Evolutionary conservation across 2,113 vertebrate genomes (phyloP).

Genomic region (Eublepharis macularius): DNA sequence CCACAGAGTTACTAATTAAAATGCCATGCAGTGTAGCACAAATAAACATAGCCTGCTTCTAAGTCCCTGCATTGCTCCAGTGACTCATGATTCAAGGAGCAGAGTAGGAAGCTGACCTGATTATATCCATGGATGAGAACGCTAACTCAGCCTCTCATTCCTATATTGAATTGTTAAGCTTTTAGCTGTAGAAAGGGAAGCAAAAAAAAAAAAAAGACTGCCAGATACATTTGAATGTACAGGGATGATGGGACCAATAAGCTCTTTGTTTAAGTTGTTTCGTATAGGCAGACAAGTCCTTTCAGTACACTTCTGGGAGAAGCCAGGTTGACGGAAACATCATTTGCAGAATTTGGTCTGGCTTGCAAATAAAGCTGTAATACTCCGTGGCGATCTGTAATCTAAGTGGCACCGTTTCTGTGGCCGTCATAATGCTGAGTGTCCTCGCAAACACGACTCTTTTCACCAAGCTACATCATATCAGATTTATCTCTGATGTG

Average conservation of each 20-base stretch:
- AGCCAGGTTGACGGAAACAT: background rate
- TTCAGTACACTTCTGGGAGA: background rate
- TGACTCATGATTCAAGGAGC: background rate
- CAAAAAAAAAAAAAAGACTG: background rate
- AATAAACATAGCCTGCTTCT: conserved; percentile 36
- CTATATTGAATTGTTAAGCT: conserved; percentile 20
- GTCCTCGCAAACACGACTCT: conserved; percentile 27
- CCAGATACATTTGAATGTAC: conserved; percentile 18
- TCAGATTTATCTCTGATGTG: conserved; percentile 48
- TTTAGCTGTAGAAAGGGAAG: background rate
- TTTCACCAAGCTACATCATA: conserved; percentile 53
- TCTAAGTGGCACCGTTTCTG: conserved; percentile 43
- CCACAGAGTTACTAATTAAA: conserved; percentile 68
- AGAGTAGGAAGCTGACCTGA: conserved; percentile 24
- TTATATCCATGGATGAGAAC: background rate
- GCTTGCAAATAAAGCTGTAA: conserved; percentile 57
- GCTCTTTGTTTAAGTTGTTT: conserved; percentile 24
- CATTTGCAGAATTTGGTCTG: background rate
- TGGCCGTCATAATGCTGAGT: conserved; percentile 43
- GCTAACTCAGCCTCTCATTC: conserved; percentile 1
- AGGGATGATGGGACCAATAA: conserved; percentile 22
- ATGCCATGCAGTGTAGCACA: conserved; percentile 48
- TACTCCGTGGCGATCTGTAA: conserved; percentile 37
- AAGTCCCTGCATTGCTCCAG: conserved; percentile 4
- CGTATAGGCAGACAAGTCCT: background rate